Percentiles rank a stretch among this genome's conserved stretches.
Conservation (phyloP, 2,888 invertebrate species). For the Macrophya annulata region DNA sequence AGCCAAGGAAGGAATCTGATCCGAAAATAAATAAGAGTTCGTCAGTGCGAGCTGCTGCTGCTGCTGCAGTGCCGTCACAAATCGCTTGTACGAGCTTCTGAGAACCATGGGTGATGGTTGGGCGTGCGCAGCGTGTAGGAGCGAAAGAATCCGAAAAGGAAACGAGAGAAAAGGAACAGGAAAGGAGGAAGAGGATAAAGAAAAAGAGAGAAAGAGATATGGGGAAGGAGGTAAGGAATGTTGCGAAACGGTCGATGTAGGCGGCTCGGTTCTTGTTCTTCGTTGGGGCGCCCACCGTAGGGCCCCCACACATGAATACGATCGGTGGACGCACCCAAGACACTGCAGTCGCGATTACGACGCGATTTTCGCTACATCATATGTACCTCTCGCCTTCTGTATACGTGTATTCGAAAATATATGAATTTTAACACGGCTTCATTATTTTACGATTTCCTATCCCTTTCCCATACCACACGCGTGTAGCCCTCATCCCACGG, state of each 20-base stretch:
- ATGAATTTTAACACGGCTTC: neutral
- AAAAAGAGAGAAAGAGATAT: slow-evolving; percentile 15
- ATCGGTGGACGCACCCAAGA: slow-evolving; percentile 31
- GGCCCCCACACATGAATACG: slow-evolving; percentile 49
- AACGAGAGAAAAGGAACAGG: slow-evolving; percentile 43
- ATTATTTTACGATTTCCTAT: neutral
- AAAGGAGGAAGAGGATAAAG: slow-evolving; percentile 34
- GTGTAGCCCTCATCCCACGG: too few species aligned
- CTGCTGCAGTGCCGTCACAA: slow-evolving; percentile 54
- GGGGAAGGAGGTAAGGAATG: slow-evolving; percentile 52
- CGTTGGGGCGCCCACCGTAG: slow-evolving; percentile 51
- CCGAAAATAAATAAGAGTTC: slow-evolving; percentile 66
- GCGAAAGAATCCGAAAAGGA: slow-evolving; percentile 54
- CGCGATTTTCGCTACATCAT: slow-evolving; percentile 20
- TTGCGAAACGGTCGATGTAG: slow-evolving; percentile 55
- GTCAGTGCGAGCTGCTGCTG: slow-evolving; percentile 56
- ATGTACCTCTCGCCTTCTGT: neutral
- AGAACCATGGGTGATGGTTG: slow-evolving; percentile 57
- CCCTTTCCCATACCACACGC: neutral
- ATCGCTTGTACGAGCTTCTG: slow-evolving; percentile 61
- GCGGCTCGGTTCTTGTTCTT: slow-evolving; percentile 53
- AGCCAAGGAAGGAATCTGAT: slow-evolving; percentile 60
- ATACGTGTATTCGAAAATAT: neutral
- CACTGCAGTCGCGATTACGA: slow-evolving; percentile 30
- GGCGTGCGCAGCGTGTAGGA: slow-evolving; percentile 55